Conservation (phyloP, 2,113 vertebrate genomes). For the Chitala chitala region DNA sequence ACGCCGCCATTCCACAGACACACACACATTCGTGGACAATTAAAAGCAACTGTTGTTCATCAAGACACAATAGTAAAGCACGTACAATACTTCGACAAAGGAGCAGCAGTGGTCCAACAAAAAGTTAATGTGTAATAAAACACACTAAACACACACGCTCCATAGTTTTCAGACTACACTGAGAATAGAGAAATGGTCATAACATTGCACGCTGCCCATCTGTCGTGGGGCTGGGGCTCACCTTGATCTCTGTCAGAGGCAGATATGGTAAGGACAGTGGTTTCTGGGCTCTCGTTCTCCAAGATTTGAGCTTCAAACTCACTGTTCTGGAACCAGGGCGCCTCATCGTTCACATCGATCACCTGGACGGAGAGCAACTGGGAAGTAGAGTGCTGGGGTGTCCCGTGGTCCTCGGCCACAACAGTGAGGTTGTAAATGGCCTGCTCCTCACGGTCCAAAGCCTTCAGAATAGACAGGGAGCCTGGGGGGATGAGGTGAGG, state of each 20-base stretch:
- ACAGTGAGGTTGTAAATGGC: slow-evolving; percentile 78
- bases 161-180: not conserved
- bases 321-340: slow-evolving; percentile 69
- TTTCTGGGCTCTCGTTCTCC: slow-evolving; percentile 80
- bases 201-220: too few species aligned
- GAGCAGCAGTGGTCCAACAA: not conserved
- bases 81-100: not conserved
- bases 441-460: slow-evolving; percentile 81
- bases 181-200: not conserved
- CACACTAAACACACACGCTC: too few species aligned
- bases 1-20: slow-evolving; percentile 13
- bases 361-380: slow-evolving; percentile 76
- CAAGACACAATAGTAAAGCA: slow-evolving; percentile 20
- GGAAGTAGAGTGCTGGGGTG: slow-evolving; percentile 68
- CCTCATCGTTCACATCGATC: slow-evolving; percentile 87
- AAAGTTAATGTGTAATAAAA: not conserved
- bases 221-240: slow-evolving; percentile 39
- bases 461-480: slow-evolving; percentile 77
- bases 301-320: slow-evolving; percentile 71
- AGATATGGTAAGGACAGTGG: slow-evolving; percentile 69
- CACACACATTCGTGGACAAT: not conserved
- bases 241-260: slow-evolving; percentile 84
- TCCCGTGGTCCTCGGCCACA: slow-evolving; percentile 78
- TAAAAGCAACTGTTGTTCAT: slow-evolving; percentile 29
- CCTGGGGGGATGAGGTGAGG: slow-evolving; percentile 53